Evolutionary conservation across 2,888 invertebrate genomes (phyloP), one percentile per base, ranked within the genome.

Genomic region (Ceratothoa steindachneri): DNA sequence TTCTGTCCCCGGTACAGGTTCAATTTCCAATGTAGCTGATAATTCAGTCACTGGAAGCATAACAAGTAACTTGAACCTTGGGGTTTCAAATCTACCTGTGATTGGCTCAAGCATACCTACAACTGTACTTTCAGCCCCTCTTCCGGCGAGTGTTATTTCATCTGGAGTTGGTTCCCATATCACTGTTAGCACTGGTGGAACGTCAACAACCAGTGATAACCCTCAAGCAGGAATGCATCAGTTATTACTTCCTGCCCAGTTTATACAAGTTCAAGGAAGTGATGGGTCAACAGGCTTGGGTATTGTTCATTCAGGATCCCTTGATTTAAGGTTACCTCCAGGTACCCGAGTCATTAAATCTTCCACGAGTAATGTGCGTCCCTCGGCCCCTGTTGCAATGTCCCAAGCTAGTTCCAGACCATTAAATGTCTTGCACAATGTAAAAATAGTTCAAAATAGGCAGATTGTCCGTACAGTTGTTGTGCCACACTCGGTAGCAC

Each of bases 261-360:
- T 79, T 53, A 74, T 79, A 12, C 79, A 79, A 41, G 79, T 79
- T 19, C 79, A 79, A 31, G 76, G 76, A 5, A 72, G 79, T 60
- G 79, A 79, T 68, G 79, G 79, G 3, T 74, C 79, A 30, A 79
- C 79, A 24, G 76, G 76, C 1, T 30, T 79, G 12, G 79, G 79
- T 60, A 74, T 79, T 64, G 79, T 79, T 9, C 79, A 79, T 53
- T 74, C 76, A 19, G 68, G 76, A 24, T 76, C 76, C 24, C 67
- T 79, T 28, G 79, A 79, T 55, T 71, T 79, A 22, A 74, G 79
- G 30, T 65, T 79, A 51, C 76, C 76, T 51, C 76, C 79, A 52
- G 79, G 79, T 55, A 79, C 79, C 22, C 68, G 79, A 74, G 79
- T 79, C 9, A 79, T 79, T n/a, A 79, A 79, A 52, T 76, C 79